Evolutionary conservation across 2,797 vertebrate genomes (phyloP).

Genomic region (Gadopsis bispinosus): DNA sequence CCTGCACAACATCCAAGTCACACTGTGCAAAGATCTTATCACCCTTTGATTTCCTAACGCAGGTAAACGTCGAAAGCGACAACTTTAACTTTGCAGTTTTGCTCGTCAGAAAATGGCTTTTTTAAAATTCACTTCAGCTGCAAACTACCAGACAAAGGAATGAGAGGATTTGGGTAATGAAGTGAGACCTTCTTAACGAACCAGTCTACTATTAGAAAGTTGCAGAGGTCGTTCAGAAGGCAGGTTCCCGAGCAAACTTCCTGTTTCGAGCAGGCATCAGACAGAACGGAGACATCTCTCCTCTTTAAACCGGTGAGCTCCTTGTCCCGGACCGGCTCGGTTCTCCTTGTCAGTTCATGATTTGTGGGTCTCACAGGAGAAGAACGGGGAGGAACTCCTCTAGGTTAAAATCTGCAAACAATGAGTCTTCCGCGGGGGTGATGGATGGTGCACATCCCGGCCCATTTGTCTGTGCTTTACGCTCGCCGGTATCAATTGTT

Average conservation of each 20-base stretch:
- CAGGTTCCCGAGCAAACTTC: constrained; percentile 15
- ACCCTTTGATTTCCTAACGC: neutral
- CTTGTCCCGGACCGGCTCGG: neutral
- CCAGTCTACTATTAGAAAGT: constrained; percentile 24
- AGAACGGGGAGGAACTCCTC: constrained; percentile 69
- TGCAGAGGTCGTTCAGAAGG: constrained; percentile 1
- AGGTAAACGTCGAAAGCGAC: constrained; percentile 16
- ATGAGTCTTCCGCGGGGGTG: constrained; percentile 68
- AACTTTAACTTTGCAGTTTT: neutral
- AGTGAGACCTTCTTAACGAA: constrained; percentile 21
- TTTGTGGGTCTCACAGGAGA: constrained; percentile 77
- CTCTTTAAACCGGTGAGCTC: constrained; percentile 7
- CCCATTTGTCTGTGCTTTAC: constrained; percentile 78
- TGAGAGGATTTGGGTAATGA: constrained; percentile 6
- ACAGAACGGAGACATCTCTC: constrained; percentile 1
- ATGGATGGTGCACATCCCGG: constrained; percentile 70
- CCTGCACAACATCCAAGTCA: neutral
- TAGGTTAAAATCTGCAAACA: constrained; percentile 85
- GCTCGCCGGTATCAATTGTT: constrained; percentile 67
- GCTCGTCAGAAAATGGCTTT: neutral
- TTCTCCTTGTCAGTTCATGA: constrained; percentile 65
- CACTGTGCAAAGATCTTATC: constrained; percentile 1
- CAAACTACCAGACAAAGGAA: neutral
- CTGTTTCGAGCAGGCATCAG: neutral
- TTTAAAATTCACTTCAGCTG: neutral